These are phyloP conservation scores for Acestrorhynchus altus DNA, from an alignment of 2,797 vertebrate species.

Conservation along the genomic window DNA sequence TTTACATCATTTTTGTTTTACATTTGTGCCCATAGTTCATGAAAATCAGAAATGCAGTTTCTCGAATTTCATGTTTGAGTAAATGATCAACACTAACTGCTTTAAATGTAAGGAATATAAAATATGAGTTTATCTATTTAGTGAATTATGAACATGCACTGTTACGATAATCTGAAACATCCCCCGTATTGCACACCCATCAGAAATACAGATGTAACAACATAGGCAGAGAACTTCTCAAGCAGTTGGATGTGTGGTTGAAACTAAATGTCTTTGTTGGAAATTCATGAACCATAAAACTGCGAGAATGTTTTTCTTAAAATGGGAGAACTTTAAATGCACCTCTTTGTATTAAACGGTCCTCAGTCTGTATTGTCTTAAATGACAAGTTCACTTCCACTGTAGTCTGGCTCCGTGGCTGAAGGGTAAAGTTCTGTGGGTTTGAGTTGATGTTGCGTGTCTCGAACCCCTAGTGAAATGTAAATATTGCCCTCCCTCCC, in stretches of 20 bases:
- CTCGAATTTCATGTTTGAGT: no score
- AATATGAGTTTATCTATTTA: no score
- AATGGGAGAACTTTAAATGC: background rate
- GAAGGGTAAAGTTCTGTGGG: background rate
- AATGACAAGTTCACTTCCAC: background rate
- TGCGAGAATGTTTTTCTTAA: background rate
- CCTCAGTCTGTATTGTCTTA: background rate
- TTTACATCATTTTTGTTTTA: no score
- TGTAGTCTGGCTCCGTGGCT: background rate
- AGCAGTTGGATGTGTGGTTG: background rate
- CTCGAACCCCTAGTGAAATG: conserved; percentile 46
- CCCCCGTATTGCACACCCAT: no score
- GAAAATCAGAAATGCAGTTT: no score
- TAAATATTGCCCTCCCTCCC: conserved; percentile 30
- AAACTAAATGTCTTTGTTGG: background rate
- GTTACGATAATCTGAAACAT: no score
- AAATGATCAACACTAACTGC: no score
- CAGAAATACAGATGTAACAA: background rate
- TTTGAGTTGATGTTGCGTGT: conserved; percentile 40
- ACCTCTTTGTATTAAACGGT: background rate
- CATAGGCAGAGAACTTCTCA: background rate
- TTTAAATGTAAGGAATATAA: no score
- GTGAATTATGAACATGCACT: no score
- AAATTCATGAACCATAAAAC: conserved; percentile 2
- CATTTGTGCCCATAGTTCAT: no score